Percentiles rank a stretch among this genome's conserved stretches.
phyloP scores from a whole-genome alignment of 2,113 vertebrate genomes.

The Pseudopipra pipra region DNA sequence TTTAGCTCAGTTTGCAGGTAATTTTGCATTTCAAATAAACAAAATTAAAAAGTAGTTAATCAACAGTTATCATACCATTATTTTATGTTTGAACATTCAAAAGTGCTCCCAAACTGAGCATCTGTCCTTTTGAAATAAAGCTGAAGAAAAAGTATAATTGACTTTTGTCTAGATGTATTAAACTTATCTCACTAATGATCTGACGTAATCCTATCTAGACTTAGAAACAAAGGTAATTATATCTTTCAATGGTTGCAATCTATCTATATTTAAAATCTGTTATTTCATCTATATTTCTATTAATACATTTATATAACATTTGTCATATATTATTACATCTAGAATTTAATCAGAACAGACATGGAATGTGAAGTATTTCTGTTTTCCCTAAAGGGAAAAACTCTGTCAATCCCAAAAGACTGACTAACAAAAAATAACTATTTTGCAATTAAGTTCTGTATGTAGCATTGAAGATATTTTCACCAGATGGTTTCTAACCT shows the following conservation, averaged over 20 bases:
- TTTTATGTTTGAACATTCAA: not conserved
- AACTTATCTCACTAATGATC: conserved; percentile 34
- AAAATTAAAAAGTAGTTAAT: not conserved
- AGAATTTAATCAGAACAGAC: conserved; percentile 11
- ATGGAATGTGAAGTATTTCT: not conserved
- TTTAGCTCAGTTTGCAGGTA: not conserved
- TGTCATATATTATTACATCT: not conserved
- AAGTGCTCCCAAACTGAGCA: not conserved
- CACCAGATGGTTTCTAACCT: conserved; percentile 41
- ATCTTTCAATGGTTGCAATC: conserved; percentile 30
- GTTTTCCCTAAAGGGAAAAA: conserved; percentile 42
- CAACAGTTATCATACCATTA: not conserved
- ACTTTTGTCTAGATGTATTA: not conserved
- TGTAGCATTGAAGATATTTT: conserved; percentile 21
- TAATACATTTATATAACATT: not conserved
- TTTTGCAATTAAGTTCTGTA: conserved; percentile 51
- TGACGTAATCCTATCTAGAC: not conserved
- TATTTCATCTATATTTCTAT: not conserved
- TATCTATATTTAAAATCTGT: not conserved
- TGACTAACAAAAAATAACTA: conserved; percentile 24
- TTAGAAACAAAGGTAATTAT: conserved; percentile 18
- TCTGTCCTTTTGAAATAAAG: not conserved
- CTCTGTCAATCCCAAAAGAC: not conserved
- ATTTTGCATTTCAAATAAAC: not conserved
- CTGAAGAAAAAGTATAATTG: not conserved